Evolutionary conservation across 2,113 vertebrate genomes (phyloP).

Genomic region (Gnathonemus longibarbis): DNA sequence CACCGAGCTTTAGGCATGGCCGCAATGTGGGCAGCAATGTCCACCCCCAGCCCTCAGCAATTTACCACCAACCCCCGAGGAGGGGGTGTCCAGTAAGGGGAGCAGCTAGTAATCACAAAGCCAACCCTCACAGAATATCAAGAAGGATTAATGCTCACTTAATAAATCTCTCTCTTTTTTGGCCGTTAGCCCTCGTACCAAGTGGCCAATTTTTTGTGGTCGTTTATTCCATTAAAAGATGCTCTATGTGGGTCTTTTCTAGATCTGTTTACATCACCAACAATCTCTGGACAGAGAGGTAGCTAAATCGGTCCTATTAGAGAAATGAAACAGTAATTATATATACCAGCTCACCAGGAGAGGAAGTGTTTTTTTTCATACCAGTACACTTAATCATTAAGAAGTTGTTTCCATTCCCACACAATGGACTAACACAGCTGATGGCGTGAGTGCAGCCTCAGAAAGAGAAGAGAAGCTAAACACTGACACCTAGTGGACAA

Average conservation of each 20-base stretch:
- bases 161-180: background rate
- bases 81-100: background rate
- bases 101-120: background rate
- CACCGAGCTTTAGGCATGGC: background rate
- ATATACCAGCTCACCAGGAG: background rate
- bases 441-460: background rate
- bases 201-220: background rate
- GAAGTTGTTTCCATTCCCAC: background rate
- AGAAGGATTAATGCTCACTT: background rate
- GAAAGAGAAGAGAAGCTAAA: background rate
- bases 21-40: background rate
- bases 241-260: background rate
- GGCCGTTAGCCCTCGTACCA: background rate
- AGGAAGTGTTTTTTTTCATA: background rate
- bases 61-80: background rate
- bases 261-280: background rate
- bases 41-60: background rate
- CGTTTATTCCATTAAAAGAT: background rate
- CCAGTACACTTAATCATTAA: background rate
- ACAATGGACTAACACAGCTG: background rate
- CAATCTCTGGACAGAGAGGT: background rate
- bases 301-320: background rate
- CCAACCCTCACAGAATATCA: background rate
- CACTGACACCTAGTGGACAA: slow-evolving; percentile 18
- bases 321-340: slow-evolving; percentile 1